Conservation (phyloP, 1,140 invertebrate species). For the Heliconius eleuchia region DNA sequence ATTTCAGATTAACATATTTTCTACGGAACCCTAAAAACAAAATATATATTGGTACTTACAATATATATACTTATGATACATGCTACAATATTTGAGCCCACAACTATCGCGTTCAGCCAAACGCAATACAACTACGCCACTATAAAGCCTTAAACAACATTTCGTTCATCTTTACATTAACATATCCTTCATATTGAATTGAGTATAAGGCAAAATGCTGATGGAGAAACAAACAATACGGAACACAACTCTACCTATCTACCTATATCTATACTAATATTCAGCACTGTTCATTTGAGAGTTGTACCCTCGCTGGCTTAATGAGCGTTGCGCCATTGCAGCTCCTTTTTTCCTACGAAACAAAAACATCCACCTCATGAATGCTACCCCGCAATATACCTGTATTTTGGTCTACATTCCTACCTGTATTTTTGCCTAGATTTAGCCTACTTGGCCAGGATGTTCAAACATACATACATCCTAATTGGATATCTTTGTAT, state of each 20-base stretch:
- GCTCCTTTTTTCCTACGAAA: constrained; percentile 38
- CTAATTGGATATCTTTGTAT: constrained; percentile 12
- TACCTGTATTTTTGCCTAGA: constrained; percentile 1
- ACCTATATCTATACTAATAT: constrained; percentile 32
- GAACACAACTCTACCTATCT: constrained; percentile 1
- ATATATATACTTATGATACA: too few species aligned
- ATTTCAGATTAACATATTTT: too few species aligned
- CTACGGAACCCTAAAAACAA: too few species aligned
- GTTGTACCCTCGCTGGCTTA: constrained; percentile 43
- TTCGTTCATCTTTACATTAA: not conserved
- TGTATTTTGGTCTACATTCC: not conserved
- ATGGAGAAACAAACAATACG: not conserved
- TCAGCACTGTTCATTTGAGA: constrained; percentile 35
- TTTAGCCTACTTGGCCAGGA: constrained; percentile 11
- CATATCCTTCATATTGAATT: constrained; percentile 15
- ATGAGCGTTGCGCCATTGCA: constrained; percentile 43
- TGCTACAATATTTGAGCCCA: not conserved
- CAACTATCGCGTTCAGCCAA: not conserved
- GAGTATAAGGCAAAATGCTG: not conserved
- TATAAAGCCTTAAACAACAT: not conserved
- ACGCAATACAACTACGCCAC: not conserved
- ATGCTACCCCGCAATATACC: constrained; percentile 20
- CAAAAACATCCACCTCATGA: constrained; percentile 37
- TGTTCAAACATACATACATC: constrained; percentile 9
- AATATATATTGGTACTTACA: too few species aligned